Evolutionary conservation across 2,113 vertebrate species (phyloP), one percentile per base, ranked within the genome.

Genomic region (Rhinopomastus cyanomelas): DNA sequence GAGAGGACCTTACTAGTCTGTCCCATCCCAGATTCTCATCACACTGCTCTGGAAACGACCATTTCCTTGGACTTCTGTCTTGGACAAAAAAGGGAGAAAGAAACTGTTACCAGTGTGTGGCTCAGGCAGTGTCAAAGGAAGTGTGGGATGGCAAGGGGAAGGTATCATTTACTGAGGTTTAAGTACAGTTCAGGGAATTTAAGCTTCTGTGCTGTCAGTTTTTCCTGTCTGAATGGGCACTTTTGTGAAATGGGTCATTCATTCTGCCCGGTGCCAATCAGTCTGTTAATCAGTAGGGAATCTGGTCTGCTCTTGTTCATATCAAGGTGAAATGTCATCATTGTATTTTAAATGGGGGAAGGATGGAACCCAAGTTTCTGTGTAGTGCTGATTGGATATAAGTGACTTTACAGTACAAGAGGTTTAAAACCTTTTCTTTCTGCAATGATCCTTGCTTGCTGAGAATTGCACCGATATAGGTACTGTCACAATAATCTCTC

Each of bases 401-500:
- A 85, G 36, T n/a, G 52, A 37, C 23, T 69, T 62, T 37, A 11
- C 20, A 29, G 6, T 6, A 9, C 2, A 3, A 46, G 32, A 39
- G 13, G 18, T 14, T 80, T 87, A 37, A 6, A 72, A 84, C 30
- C 26, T 6, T 36, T 19, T 59, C 12, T 67, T 79, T 30, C 25
- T 27, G 7, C 15, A 16, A 3, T 26, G 11, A 16, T 16, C 3
- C 11, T 64, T 42, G 4, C 13, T 42, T 46, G 36, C 26, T 26
- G 27, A 51, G 17, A 59, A 39, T 59, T 67, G 5, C 6, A 19
- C 21, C 22, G 25, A 21, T 46, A 27, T 23, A 73, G 60, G 22
- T 29, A 23, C 21, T 34, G 26, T 16, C 42, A 36, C 0, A 0
- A n/a, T 32, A 2, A 3, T 60, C 12, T 73, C 25, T 73, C 19